Evolutionary conservation across 2,797 vertebrate species (phyloP).

Genomic region (Hippoglossus hippoglossus): DNA sequence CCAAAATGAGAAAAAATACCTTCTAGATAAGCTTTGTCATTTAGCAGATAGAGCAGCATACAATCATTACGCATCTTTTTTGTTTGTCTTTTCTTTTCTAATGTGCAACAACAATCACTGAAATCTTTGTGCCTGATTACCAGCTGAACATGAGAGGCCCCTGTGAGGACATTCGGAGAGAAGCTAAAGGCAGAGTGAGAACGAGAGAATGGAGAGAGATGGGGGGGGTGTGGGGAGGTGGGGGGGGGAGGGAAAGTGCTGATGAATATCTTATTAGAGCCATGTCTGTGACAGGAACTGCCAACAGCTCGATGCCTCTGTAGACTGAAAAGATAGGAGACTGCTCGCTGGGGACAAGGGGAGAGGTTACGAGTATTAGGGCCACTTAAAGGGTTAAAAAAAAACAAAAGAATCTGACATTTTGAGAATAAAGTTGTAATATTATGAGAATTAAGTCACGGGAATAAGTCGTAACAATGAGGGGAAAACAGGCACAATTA

Average conservation of each 20-base stretch:
- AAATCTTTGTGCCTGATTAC: conserved; percentile 70
- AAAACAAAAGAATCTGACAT: not conserved
- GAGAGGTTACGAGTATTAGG: not conserved
- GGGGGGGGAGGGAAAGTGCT: conserved; percentile 42
- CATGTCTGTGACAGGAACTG: conserved; percentile 51
- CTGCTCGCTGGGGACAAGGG: conserved; percentile 30
- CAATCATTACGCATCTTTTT: conserved; percentile 71
- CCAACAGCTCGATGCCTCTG: conserved; percentile 55
- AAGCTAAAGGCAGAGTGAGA: conserved; percentile 62
- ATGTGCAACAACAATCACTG: conserved; percentile 78
- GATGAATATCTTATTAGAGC: conserved; percentile 58
- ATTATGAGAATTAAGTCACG: no score
- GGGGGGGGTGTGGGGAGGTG: no score
- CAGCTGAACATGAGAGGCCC: conserved; percentile 61
- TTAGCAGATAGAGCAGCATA: conserved; percentile 80
- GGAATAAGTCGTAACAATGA: not conserved
- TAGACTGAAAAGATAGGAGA: conserved; percentile 39
- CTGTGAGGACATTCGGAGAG: conserved; percentile 45
- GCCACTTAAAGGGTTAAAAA: no score
- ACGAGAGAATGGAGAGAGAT: conserved; percentile 12
- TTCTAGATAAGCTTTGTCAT: conserved; percentile 79
- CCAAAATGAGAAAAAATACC: conserved; percentile 73
- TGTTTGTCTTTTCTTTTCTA: conserved; percentile 35
- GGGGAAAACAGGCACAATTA: no score
- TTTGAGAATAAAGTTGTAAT: no score